Base-by-base conservation (phyloP, 92 coral and sea anemone species). In the Heliopora coerulea region DNA sequence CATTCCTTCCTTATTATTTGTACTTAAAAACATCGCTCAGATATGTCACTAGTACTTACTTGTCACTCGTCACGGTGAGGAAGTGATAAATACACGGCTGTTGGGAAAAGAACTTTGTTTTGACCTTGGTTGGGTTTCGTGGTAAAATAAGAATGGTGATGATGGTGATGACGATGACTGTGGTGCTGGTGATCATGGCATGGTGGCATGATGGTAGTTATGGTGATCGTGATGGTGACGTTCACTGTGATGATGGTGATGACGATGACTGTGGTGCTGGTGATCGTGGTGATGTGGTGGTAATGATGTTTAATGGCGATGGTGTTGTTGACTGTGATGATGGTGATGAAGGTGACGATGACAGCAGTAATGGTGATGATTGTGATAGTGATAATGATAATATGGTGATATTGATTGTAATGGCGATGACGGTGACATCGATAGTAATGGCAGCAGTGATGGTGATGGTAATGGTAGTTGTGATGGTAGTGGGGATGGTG, bases 301-400 rank as follows among this genome's bases (percentile, higher is more conserved):
- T 59, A 39, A 39, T 59, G 66, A 29, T 59, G 66, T 21, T n/a
- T 59, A 29, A 29, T 59, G 66, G 3, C 23, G 66, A 39, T 59
- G 29, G 27, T 59, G 66, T 3, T 59, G 19, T 21, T 59, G 29
- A 25, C 23, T 21, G 31, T 59, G 27, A 28, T 18, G 27, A 11
- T 37, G 42, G 11, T 37, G 75, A 25, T 72, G 78, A 49, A 23
- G 54, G 78, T 72, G 61, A 12, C 20, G 48, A 3, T 35, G 9
- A 23, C 15, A 23, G 41, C 27, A 30, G 25, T 72, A 30, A 2
- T 27, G 3, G 15, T 70, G 64, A 21, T 30, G 59, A 26, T 31
- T 14, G 49, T 44, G 64, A 59, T 48, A 0, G 77, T 24, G 26
- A n/a, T 8, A 59, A 21, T 50, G 62, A 49, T 14, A 37, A 11